These are phyloP conservation scores for Tenthredo notha DNA, from an alignment of 2,888 invertebrate genomes.

Conservation along the genomic window DNA sequence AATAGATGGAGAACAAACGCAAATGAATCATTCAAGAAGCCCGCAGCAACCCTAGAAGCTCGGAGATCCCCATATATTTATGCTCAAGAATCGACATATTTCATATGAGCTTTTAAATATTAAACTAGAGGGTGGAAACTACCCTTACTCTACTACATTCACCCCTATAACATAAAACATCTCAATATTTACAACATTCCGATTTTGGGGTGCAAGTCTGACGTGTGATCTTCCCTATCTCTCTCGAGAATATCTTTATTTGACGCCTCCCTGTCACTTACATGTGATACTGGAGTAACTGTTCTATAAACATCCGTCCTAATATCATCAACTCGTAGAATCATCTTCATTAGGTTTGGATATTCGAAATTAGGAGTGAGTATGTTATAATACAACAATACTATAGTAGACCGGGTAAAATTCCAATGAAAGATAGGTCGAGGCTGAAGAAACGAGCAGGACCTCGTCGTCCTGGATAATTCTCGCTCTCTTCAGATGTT, in stretches of 20 bases:
- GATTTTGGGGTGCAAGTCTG: constrained; percentile 37
- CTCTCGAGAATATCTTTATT: constrained; percentile 39
- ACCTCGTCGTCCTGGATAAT: constrained; percentile 65
- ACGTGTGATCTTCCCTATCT: constrained; percentile 47
- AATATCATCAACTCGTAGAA: neutral
- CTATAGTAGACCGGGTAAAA: neutral
- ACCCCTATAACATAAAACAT: constrained; percentile 52
- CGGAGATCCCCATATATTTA: constrained; percentile 72
- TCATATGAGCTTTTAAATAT: constrained; percentile 78
- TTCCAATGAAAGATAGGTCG: neutral
- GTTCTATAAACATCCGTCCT: neutral
- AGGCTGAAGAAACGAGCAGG: neutral
- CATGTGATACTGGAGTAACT: neutral
- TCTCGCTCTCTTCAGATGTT: constrained; percentile 75
- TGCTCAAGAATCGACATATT: constrained; percentile 77
- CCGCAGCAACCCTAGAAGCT: constrained; percentile 47
- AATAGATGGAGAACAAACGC: constrained; percentile 63
- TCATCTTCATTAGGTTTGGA: neutral
- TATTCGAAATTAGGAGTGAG: neutral
- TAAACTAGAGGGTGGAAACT: constrained; percentile 68
- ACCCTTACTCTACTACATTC: constrained; percentile 45
- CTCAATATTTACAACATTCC: constrained; percentile 54
- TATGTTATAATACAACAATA: neutral
- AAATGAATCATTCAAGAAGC: constrained; percentile 72
- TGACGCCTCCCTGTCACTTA: constrained; percentile 31